phyloP scores from a whole-genome alignment of 2,888 invertebrate species.

The Lutraria lutraria region DNA sequence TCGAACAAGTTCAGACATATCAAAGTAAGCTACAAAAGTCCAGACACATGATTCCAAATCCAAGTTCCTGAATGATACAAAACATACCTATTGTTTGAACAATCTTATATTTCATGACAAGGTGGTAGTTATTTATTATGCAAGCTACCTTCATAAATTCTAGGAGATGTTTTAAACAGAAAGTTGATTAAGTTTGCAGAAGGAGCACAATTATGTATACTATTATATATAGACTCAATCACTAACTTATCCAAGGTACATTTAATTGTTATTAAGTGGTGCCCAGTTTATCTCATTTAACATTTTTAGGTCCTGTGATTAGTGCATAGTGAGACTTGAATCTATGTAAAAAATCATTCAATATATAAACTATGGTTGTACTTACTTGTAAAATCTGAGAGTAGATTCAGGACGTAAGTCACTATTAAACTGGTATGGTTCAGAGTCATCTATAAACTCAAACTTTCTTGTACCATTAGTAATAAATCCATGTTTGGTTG shows the following conservation, averaged over 20 bases:
- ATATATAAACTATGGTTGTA: neutral
- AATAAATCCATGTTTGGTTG: constrained; percentile 82
- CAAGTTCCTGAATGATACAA: constrained; percentile 80
- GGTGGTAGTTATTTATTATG: too few relatives aligned
- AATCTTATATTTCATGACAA: too few relatives aligned
- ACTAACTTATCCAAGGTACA: too few relatives aligned
- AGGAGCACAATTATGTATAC: too few relatives aligned
- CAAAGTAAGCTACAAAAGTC: constrained; percentile 85
- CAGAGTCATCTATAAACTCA: constrained; percentile 79
- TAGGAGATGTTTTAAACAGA: too few relatives aligned
- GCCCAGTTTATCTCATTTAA: neutral
- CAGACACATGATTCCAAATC: constrained; percentile 86
- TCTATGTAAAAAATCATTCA: too few relatives aligned
- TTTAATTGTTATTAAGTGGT: too few relatives aligned
- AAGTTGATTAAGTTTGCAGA: too few relatives aligned
- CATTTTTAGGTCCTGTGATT: neutral
- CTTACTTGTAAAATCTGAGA: constrained; percentile 85
- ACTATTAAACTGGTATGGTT: constrained; percentile 84
- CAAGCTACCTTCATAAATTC: too few relatives aligned
- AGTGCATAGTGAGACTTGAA: neutral
- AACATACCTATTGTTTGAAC: neutral
- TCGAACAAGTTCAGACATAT: constrained; percentile 85
- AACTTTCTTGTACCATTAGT: constrained; percentile 81
- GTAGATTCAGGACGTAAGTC: constrained; percentile 78
- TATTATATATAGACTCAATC: too few relatives aligned